phyloP scores from a whole-genome alignment of 2,797 vertebrate species.

The Acropternis orthonyx region DNA sequence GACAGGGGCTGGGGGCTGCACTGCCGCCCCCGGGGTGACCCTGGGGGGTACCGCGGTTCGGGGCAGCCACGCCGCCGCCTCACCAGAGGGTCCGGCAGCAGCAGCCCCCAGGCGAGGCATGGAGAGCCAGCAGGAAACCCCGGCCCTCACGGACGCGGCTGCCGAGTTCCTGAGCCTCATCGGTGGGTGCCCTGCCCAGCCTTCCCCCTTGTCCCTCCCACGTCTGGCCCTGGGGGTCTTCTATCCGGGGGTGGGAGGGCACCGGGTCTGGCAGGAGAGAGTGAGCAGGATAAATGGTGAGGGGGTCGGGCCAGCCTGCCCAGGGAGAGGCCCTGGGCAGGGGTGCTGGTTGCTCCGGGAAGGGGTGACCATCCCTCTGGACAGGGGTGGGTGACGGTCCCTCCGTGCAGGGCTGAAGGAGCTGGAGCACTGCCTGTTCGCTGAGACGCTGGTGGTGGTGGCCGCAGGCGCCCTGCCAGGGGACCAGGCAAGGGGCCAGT shows the following conservation, averaged over 20 bases:
- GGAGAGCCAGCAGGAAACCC: not conserved
- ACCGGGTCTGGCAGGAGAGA: not conserved
- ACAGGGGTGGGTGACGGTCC: not conserved
- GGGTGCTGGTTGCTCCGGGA: not conserved
- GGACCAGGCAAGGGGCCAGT: slow-evolving; percentile 74
- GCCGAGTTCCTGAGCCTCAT: slow-evolving; percentile 28
- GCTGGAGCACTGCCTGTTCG: slow-evolving; percentile 81
- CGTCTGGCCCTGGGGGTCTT: not conserved
- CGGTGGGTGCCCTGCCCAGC: not conserved
- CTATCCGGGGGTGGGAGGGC: too few relatives aligned
- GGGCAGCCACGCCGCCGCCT: not conserved
- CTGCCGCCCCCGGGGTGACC: too few relatives aligned
- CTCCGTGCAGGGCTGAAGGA: slow-evolving; percentile 75
- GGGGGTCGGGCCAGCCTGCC: not conserved
- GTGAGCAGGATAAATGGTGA: not conserved
- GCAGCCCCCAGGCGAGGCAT: not conserved
- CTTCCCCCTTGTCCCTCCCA: not conserved
- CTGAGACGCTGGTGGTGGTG: slow-evolving; percentile 81
- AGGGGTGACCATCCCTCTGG: not conserved
- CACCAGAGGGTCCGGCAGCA: not conserved
- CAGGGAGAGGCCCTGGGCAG: not conserved
- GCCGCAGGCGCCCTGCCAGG: slow-evolving; percentile 51
- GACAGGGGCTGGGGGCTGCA: not conserved
- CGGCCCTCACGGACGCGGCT: not conserved
- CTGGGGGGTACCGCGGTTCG: not conserved